phyloP scores from a whole-genome alignment of 2,888 invertebrate species.

The Phortica magna region DNA sequence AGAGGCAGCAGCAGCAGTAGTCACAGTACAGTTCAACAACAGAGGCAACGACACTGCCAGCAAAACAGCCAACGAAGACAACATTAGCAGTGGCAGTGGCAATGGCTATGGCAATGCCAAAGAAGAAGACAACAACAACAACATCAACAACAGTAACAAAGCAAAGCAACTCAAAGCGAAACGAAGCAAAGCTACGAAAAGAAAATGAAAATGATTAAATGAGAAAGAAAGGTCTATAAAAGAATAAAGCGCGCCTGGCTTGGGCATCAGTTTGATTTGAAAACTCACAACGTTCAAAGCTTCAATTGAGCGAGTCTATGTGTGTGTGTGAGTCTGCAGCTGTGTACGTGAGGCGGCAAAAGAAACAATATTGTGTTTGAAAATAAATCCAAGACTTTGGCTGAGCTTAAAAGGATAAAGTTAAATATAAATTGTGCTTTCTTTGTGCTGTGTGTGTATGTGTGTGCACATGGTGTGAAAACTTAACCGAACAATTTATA shows the following conservation, averaged over 20 bases:
- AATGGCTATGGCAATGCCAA: constrained; percentile 28
- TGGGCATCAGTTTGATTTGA: constrained; percentile 80
- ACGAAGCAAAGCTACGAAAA: constrained; percentile 48
- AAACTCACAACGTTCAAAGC: constrained; percentile 73
- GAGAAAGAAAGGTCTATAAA: constrained; percentile 76
- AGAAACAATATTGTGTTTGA: not conserved
- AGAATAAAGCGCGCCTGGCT: constrained; percentile 75
- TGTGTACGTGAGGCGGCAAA: constrained; percentile 12
- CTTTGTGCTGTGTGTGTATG: constrained; percentile 33
- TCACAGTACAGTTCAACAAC: constrained; percentile 8
- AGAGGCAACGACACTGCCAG: constrained; percentile 32
- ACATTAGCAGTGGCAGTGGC: constrained; percentile 29
- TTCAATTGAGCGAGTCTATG: constrained; percentile 42
- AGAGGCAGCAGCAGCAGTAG: not conserved
- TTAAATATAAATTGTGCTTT: not conserved
- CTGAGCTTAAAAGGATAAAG: constrained; percentile 32
- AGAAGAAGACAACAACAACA: constrained; percentile 30
- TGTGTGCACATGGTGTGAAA: constrained; percentile 29
- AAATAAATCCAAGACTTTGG: constrained; percentile 25
- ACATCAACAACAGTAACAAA: constrained; percentile 41
- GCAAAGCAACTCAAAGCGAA: constrained; percentile 32
- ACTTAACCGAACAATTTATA: not conserved
- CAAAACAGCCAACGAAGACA: constrained; percentile 1
- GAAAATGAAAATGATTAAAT: constrained; percentile 65
- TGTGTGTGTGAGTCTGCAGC: constrained; percentile 37